Conservation (phyloP, 2,113 vertebrate genomes). For the Noturus placidus region DNA sequence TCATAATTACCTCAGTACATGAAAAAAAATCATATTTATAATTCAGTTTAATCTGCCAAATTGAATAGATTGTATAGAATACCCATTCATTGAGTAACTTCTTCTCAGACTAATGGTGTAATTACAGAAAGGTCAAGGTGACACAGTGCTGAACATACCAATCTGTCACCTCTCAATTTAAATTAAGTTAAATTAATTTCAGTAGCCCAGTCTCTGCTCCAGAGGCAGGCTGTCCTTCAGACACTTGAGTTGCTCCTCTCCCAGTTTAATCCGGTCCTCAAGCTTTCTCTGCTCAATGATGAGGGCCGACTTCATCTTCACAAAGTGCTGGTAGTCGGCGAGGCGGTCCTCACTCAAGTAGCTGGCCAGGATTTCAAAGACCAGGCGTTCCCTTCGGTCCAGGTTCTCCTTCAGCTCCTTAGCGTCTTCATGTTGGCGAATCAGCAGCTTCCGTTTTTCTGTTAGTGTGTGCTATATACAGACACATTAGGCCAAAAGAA, state of each 20-base stretch:
- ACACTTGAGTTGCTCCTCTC: slow-evolving; percentile 90
- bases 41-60: neutral
- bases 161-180: neutral
- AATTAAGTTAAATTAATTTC: neutral
- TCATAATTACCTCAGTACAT: neutral
- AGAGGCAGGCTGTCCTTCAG: slow-evolving; percentile 82
- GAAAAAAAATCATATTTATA: neutral
- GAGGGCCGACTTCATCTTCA: slow-evolving; percentile 93
- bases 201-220: slow-evolving; percentile 60
- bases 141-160: neutral
- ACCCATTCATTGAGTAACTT: neutral
- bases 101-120: neutral
- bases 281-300: slow-evolving; percentile 90
- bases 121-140: neutral
- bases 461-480: slow-evolving; percentile 76
- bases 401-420: slow-evolving; percentile 93
- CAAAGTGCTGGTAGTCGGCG: slow-evolving; percentile 89
- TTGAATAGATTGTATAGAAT: neutral
- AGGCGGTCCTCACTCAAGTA: slow-evolving; percentile 80
- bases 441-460: slow-evolving; percentile 85
- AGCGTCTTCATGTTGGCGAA: slow-evolving; percentile 87
- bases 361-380: slow-evolving; percentile 79
- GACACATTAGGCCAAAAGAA: neutral
- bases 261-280: slow-evolving; percentile 91
- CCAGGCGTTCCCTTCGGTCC: slow-evolving; percentile 83